Base-by-base conservation (phyloP, 1,140 invertebrate species). In the Aethina tumida region DNA sequence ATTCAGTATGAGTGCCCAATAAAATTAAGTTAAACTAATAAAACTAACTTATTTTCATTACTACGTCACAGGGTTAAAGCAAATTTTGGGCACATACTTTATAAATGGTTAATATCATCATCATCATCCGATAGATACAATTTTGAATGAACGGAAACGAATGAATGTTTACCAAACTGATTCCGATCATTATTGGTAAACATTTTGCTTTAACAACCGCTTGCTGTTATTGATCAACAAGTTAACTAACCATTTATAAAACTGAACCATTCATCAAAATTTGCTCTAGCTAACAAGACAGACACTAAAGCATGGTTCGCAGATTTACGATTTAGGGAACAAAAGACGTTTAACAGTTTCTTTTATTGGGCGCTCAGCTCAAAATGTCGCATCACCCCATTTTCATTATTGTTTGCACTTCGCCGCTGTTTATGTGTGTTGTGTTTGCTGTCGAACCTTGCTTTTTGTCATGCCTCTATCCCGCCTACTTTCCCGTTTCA, bases 1-100 rank as follows among this genome's bases (percentile, higher is more conserved):
- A 43, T 40, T 43, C 30, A 46, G 46, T 52, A 51, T 58, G 59
- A 68, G 65, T 69, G 67, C 67, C 69, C 69, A 71, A 71, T 71
- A 70, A 71, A 60, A 67, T 60, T 66, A 62, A 64, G 64, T 69
- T 65, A 59, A 66, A 67, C 56, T 56, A 55, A 57, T 39, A 47
- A 40, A 47, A 58, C 55, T 58, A 55, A 59, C 45, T 47, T 58
- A 50, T 49, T 15, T 39, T 49, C 24, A 39, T 39, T 35, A 27
- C 19, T 16, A 13, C 5, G 3, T n/a, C n/a, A n/a, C n/a, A n/a
- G n/a, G n/a, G n/a, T n/a, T n/a, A n/a, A n/a, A n/a, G n/a, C n/a
- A n/a, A n/a, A n/a, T n/a, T n/a, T n/a, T n/a, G n/a, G n/a, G n/a
- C n/a, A n/a, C n/a, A n/a, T n/a, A n/a, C n/a, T n/a, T n/a, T n/a